Base-by-base conservation (phyloP, 1,140 invertebrate genomes). In the Elymnias hypermnestra region DNA sequence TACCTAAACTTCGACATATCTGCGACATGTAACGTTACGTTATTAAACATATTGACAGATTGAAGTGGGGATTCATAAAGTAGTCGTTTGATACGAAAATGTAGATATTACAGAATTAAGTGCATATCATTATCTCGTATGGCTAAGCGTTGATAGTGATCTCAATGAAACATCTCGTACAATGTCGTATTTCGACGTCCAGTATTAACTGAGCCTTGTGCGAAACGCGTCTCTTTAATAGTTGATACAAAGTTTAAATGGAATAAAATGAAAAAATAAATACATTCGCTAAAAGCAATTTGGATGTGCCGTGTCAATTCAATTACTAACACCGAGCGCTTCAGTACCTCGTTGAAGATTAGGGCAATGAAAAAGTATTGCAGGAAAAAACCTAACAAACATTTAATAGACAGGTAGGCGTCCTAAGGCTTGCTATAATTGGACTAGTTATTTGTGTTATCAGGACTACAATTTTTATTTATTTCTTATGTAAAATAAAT, bases 291-390 rank as follows among this genome's bases (percentile, higher is more conserved):
- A 42, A 42, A 67, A 66, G 61, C 59, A 64, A 72, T 74, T 76
- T 66, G 59, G 56, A 67, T 75, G 66, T 74, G 45, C 63, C 69
- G 68, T 67, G 67, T 64, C 63, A 70, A 68, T 73, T 72, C 63
- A 76, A 76, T 72, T 72, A 75, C 61, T 35, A 57, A 58, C 57
- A 58, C 47, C 51, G 57, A 61, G 56, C 58, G 61, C 56, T 65
- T 54, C 59, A 50, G 70, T 60, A 63, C 61, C 53, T 54, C 53
- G 56, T 54, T 57, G 51, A 67, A 65, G 60, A 66, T 75, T 72
- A 76, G 55, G 64, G 73, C 63, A 69, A 83, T 81, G 74, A 79
- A 70, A 75, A 79, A 73, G 71, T 68, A 58, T 67, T 72, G 53
- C 49, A 70, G 66, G 44, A 78, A 72, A 64, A 81, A 69, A 69